Base-by-base conservation (phyloP, 2,888 invertebrate species). In the Apoda limacodes region DNA sequence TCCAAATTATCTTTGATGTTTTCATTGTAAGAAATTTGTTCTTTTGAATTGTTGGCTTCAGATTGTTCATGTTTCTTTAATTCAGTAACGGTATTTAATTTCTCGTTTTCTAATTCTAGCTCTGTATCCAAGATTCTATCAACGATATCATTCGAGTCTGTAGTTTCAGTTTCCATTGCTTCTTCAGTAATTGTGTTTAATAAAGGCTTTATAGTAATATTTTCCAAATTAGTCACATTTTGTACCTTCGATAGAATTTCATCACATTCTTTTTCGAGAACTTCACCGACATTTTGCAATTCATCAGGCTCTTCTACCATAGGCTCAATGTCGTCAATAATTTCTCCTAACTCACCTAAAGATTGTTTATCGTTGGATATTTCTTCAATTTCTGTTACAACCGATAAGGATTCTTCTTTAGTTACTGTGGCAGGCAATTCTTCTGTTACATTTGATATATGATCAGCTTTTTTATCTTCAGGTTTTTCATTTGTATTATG, bases 191-290 rank as follows among this genome's bases (percentile, higher is more conserved):
- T 76, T 9, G 70, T 50, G 35, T 66, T 66, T 5, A 74, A 53
- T 41, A 72, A 39, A 2, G 74, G 67, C 45, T 75, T 76, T 5
- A 70, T 39, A 10, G 72, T 61, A 26, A 76, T 70, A 28, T 55
- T 74, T 34, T 70, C 69, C 34, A 76, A 55, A 41, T 72, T 74
- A 4, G 78, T 78, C 17, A 80, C 75, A 47, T 72, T 61, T 42
- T 78, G 66, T 4, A 82, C 78, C 46, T 80, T 81, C 1, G 72
- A 74, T 12, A 82, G 42, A 33, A 82, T 76, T 42, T 80, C 81
- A 37, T 71, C 74, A 40, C 82, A 82, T 52, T 81, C 80, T 40
- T 78, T 80, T 37, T 78, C 78, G 10, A 82, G 52, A 2, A 69
- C 75, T 25, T 71, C 68, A 3, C 72, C 70, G 10, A 65, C 75